A percentile compares a stretch with the other conserved stretches of the same genome.
Conservation (phyloP, 2,797 vertebrate genomes). For the Orientallactaga sibirica region DNA sequence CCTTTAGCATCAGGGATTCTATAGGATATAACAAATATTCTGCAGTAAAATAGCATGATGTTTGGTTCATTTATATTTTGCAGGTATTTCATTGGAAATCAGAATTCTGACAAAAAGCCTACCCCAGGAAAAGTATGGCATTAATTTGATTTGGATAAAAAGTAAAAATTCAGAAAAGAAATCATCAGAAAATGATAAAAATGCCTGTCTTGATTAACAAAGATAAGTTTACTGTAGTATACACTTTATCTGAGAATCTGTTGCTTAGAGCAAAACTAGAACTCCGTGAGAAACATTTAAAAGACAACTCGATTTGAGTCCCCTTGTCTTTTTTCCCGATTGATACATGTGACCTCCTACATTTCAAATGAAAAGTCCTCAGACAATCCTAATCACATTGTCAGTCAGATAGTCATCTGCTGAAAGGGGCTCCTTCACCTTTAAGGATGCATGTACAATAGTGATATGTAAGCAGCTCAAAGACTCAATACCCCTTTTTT, state of each 20-base stretch:
- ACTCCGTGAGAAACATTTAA: constrained; percentile 76
- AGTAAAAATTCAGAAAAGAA: not conserved
- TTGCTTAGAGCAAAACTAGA: constrained; percentile 60
- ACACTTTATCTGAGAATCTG: constrained; percentile 49
- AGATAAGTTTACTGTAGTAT: not conserved
- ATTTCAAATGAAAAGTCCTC: constrained; percentile 87
- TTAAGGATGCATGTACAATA: constrained; percentile 88
- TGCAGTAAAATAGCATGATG: not conserved
- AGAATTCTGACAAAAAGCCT: not conserved
- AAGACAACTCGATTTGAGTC: constrained; percentile 60
- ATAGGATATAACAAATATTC: not conserved
- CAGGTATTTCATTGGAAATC: not conserved
- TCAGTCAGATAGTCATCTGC: constrained; percentile 87
- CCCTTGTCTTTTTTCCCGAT: constrained; percentile 77
- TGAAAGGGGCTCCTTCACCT: constrained; percentile 89
- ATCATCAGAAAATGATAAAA: not conserved
- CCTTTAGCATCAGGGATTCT: not conserved
- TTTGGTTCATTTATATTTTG: not conserved
- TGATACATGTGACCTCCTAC: constrained; percentile 77
- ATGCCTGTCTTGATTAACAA: not conserved
- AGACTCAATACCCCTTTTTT: constrained; percentile 89
- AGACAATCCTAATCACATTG: constrained; percentile 88
- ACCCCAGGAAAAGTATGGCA: not conserved
- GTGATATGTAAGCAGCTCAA: constrained; percentile 90
- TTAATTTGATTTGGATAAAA: not conserved